Evolutionary conservation across 1,140 invertebrate genomes (phyloP).

Genomic region (Acromyrmex echinatior): DNA sequence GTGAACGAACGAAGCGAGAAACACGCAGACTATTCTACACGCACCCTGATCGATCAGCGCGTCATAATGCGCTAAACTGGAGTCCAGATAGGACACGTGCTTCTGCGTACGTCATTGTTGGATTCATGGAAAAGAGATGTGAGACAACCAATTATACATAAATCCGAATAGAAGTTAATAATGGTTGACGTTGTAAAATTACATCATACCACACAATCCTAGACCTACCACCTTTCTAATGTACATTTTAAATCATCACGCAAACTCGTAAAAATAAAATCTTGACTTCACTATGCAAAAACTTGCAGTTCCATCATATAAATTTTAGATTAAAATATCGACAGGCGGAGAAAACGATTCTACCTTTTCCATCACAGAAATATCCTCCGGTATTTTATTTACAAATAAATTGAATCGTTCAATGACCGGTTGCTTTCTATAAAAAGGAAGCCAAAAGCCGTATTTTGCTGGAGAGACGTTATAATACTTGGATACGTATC

Average conservation of each 20-base stretch:
- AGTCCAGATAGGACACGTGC: slow-evolving; percentile 48
- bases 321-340: slow-evolving; percentile 24
- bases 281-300: background rate
- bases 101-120: slow-evolving; percentile 2
- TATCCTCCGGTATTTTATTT: slow-evolving; percentile 40
- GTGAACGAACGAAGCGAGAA: slow-evolving; percentile 65
- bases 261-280: slow-evolving; percentile 10
- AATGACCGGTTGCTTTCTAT: slow-evolving; percentile 56
- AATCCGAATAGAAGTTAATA: background rate
- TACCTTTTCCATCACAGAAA: background rate
- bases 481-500: slow-evolving; percentile 60
- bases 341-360: background rate
- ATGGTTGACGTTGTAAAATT: background rate
- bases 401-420: slow-evolving; percentile 50
- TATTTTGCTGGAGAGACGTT: slow-evolving; percentile 54
- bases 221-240: background rate
- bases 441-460: slow-evolving; percentile 46
- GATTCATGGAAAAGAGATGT: background rate
- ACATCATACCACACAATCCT: background rate
- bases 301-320: background rate
- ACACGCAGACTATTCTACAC: slow-evolving; percentile 76
- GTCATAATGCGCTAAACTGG: slow-evolving; percentile 75
- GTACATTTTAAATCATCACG: background rate
- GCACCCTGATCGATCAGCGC: slow-evolving; percentile 77
- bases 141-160: background rate